phyloP scores from a whole-genome alignment of 2,797 vertebrate genomes.

The Hypotaenidia okinawae region DNA sequence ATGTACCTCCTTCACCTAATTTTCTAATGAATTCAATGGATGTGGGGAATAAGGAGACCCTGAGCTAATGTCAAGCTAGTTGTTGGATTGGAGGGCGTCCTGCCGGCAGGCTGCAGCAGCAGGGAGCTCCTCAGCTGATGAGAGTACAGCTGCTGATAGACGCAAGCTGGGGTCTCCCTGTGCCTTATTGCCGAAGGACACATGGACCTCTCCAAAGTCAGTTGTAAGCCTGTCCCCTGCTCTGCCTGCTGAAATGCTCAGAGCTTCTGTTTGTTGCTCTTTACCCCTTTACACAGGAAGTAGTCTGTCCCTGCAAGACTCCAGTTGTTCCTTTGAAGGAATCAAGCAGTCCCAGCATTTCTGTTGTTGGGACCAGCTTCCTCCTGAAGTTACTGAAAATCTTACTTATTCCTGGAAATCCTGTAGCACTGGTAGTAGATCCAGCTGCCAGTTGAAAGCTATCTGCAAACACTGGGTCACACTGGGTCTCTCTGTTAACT shows the following conservation, averaged over 20 bases:
- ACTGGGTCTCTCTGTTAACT: background rate
- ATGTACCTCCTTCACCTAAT: background rate
- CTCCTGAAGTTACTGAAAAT: background rate
- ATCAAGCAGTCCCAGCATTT: background rate
- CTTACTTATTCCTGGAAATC: background rate
- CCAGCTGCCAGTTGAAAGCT: background rate
- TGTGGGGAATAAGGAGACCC: background rate
- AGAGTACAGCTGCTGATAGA: background rate
- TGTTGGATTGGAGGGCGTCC: background rate
- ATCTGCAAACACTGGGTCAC: background rate
- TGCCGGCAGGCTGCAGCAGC: background rate
- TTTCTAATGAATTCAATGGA: background rate
- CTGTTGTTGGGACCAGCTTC: background rate
- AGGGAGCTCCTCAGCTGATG: fast-evolving
- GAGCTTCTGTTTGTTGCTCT: background rate
- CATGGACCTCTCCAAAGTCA: background rate
- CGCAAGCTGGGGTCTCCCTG: fast-evolving
- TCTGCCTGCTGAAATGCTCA: background rate
- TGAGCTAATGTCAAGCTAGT: background rate
- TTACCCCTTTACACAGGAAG: fast-evolving
- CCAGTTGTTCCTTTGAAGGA: background rate
- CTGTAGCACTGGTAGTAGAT: background rate
- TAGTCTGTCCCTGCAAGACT: background rate
- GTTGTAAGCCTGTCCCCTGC: background rate
- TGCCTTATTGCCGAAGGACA: background rate